These are phyloP conservation scores for Carpatolechia fugitivella DNA, from an alignment of 2,888 invertebrate genomes.

Conservation along the genomic window DNA sequence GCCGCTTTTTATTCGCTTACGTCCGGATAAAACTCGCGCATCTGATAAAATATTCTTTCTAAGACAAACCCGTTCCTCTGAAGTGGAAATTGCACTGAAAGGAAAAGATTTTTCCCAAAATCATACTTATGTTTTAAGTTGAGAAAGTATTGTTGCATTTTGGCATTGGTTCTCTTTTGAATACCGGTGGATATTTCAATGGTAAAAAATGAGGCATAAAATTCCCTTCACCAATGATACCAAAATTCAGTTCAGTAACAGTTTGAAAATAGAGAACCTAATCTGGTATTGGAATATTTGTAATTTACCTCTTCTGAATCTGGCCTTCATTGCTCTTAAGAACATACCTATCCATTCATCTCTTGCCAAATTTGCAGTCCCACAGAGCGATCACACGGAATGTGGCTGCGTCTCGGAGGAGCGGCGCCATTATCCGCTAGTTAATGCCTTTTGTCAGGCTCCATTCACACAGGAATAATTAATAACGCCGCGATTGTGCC, in stretches of 20 bases:
- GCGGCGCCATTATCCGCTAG: conserved; percentile 56
- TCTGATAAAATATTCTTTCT: conserved; percentile 25
- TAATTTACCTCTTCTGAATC: too few relatives aligned
- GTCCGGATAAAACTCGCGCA: conserved; percentile 28
- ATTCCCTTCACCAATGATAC: background rate
- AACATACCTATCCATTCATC: background rate
- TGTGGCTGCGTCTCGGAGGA: conserved; percentile 36
- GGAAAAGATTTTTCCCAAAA: too few relatives aligned
- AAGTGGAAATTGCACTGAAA: background rate
- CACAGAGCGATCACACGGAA: conserved; percentile 41
- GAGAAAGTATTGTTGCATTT: too few relatives aligned
- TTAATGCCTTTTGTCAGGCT: conserved; percentile 56
- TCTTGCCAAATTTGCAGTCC: background rate
- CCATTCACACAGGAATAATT: conserved; percentile 63
- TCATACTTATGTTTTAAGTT: too few relatives aligned
- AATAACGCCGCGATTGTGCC: conserved; percentile 54
- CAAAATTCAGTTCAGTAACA: background rate
- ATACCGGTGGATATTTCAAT: too few relatives aligned
- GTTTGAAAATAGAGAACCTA: too few relatives aligned
- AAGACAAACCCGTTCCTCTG: background rate
- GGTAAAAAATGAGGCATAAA: too few relatives aligned
- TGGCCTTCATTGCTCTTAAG: background rate
- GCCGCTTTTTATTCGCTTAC: conserved; percentile 34
- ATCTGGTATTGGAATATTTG: too few relatives aligned
- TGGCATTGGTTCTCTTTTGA: too few relatives aligned